Evolutionary conservation across 1,140 invertebrate genomes (phyloP).

Genomic region (Leptinotarsa texana): DNA sequence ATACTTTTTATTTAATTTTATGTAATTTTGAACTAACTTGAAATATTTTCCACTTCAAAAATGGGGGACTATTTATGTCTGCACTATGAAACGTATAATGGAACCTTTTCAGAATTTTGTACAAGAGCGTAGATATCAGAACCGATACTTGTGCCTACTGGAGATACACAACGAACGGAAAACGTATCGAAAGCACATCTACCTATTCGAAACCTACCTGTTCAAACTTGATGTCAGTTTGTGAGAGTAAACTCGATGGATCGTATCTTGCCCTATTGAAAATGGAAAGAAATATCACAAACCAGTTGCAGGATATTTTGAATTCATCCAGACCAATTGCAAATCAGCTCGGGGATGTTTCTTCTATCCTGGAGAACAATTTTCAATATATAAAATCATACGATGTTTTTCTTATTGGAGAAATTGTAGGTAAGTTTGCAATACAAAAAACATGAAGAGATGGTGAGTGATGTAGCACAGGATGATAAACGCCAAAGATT

Average conservation of each 20-base stretch:
- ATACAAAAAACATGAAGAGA: not conserved
- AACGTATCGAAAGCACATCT: not conserved
- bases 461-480: not conserved
- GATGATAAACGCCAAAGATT: no score
- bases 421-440: conserved; percentile 20
- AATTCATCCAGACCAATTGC: conserved; percentile 25
- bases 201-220: not conserved
- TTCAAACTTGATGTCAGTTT: not conserved
- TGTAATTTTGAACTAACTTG: no score
- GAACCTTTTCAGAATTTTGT: not conserved
- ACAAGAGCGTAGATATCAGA: not conserved
- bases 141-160: conserved; percentile 33
- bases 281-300: conserved; percentile 33
- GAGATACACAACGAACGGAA: conserved; percentile 20
- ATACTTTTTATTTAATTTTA: no score
- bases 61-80: no score
- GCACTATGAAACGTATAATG: no score
- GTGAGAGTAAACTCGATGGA: conserved; percentile 12
- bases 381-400: conserved; percentile 15
- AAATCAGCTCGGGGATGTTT: conserved; percentile 34
- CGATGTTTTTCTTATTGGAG: conserved; percentile 33
- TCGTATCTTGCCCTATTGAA: conserved; percentile 33
- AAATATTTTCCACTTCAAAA: no score
- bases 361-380: conserved; percentile 18
- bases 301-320: conserved; percentile 34